Base-by-base conservation (phyloP, 1,140 invertebrate genomes). In the Antheraea mylitta region DNA sequence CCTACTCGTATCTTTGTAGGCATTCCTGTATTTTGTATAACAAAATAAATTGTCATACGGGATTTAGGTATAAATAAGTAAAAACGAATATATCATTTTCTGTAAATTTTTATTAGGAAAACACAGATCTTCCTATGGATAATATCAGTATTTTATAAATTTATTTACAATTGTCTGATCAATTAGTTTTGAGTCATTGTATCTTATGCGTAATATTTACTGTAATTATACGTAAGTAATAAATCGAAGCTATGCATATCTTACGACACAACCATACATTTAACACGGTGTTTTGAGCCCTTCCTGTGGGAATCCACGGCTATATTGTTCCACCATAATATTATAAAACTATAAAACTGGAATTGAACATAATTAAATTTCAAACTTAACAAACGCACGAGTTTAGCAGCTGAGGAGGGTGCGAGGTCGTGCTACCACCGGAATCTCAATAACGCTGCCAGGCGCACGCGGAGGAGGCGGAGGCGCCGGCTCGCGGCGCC, bases 251-350 rank as follows among this genome's bases (percentile, higher is more conserved):
- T 91, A 90, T 87, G 83, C 82, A 90, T 90, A 89, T 88, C 82
- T 87, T 90, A 92, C 86, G 90, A 92, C 90, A 92, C 90, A 92
- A 92, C 90, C 90, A 92, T 91, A 90, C 80, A 90, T 89, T 91
- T 88, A 91, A 90, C 88, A 89, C 87, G 89, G 87, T 86, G 86
- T 76, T 30, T 76, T 67, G 69, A 68, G 77, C 81, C 79, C 58
- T 69, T 65, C 74, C 72, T 62, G 69, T 74, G 75, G 76, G 75
- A 75, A 77, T 60, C 69, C 70, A 70, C 70, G 79, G 80, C 82
- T 73, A 74, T 64, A 89, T 80, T 81, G 86, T 87, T 83, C 82
- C 86, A 91, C 89, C 88, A 79, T 85, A 53, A 53, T 53, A 82
- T 77, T 86, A 81, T 84, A 85, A 75, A 86, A 86, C 82, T 88